Conservation (phyloP, 2,113 vertebrate species). For the Triplophysa rosa region DNA sequence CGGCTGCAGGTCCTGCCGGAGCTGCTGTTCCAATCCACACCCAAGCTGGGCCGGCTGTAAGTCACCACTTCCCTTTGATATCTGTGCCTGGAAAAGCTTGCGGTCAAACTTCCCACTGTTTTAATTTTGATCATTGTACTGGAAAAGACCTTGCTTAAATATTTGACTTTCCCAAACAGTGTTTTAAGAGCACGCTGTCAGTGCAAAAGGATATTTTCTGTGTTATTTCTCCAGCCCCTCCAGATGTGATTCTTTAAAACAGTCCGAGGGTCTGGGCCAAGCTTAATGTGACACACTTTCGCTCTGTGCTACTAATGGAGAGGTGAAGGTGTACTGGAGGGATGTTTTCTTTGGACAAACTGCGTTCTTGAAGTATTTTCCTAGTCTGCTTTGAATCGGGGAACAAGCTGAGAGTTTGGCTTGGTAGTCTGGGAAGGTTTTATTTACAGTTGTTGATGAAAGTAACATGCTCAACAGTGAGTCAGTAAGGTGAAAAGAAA, state of each 20-base stretch:
- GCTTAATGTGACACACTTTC: constrained; percentile 35
- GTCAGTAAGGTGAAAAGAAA: too few relatives aligned
- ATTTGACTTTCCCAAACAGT: constrained; percentile 50
- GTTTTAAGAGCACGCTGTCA: constrained; percentile 53
- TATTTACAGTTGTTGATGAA: constrained; percentile 56
- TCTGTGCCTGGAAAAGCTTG: constrained; percentile 61
- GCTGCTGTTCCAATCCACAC: constrained; percentile 94
- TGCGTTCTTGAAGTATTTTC: constrained; percentile 68
- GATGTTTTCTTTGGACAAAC: constrained; percentile 70
- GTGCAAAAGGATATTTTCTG: constrained; percentile 42
- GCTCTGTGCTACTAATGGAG: constrained; percentile 36
- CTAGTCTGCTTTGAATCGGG: constrained; percentile 57
- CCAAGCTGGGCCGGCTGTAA: constrained; percentile 96
- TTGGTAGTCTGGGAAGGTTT: constrained; percentile 20
- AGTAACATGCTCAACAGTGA: constrained; percentile 52
- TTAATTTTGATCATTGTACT: constrained; percentile 54
- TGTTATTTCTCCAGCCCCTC: constrained; percentile 37
- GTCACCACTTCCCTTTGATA: constrained; percentile 70
- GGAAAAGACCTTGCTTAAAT: constrained; percentile 48
- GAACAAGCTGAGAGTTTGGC: constrained; percentile 52
- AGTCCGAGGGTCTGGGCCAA: constrained; percentile 21
- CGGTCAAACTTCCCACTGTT: constrained; percentile 47
- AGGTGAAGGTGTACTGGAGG: constrained; percentile 65
- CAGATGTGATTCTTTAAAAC: constrained; percentile 47
- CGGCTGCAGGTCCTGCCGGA: constrained; percentile 95